A percentile compares a stretch with the other conserved stretches of the same genome.
Conservation (phyloP, 1,140 invertebrate genomes). For the Cherax destructor region DNA sequence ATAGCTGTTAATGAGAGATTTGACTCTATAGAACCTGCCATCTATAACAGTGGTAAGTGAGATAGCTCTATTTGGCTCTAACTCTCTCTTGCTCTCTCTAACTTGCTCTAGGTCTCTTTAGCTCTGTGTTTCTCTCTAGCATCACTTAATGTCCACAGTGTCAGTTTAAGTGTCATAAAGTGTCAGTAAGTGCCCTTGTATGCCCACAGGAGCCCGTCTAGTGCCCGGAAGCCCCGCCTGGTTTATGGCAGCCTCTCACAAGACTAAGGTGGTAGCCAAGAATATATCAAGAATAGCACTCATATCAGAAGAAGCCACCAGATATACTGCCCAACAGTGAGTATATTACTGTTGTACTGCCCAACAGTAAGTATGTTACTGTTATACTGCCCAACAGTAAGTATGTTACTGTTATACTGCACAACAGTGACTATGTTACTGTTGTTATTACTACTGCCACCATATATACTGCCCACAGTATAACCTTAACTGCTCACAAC, state of each 20-base stretch:
- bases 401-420: slow-evolving; percentile 73
- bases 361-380: slow-evolving; percentile 75
- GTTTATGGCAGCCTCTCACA: slow-evolving; percentile 78
- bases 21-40: slow-evolving; percentile 74
- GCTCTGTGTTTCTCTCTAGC: too few relatives aligned
- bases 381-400: background rate
- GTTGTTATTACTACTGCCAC: background rate
- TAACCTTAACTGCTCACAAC: too few relatives aligned
- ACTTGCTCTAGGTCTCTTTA: background rate
- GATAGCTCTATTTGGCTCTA: too few relatives aligned
- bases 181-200: too few relatives aligned
- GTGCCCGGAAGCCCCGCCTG: slow-evolving; percentile 77
- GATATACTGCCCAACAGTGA: slow-evolving; percentile 77
- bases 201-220: slow-evolving; percentile 73
- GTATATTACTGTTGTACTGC: slow-evolving; percentile 73
- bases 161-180: too few relatives aligned
- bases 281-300: slow-evolving; percentile 78
- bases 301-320: slow-evolving; percentile 78
- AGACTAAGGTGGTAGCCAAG: slow-evolving; percentile 76
- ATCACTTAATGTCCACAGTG: too few relatives aligned
- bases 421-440: background rate
- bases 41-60: slow-evolving; percentile 74
- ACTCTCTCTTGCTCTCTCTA: too few relatives aligned
- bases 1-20: slow-evolving; percentile 74
- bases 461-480: too few relatives aligned